Percentiles rank a stretch among this genome's conserved stretches.
Conservation (phyloP, 2,113 vertebrate genomes). For the Petromus typicus region DNA sequence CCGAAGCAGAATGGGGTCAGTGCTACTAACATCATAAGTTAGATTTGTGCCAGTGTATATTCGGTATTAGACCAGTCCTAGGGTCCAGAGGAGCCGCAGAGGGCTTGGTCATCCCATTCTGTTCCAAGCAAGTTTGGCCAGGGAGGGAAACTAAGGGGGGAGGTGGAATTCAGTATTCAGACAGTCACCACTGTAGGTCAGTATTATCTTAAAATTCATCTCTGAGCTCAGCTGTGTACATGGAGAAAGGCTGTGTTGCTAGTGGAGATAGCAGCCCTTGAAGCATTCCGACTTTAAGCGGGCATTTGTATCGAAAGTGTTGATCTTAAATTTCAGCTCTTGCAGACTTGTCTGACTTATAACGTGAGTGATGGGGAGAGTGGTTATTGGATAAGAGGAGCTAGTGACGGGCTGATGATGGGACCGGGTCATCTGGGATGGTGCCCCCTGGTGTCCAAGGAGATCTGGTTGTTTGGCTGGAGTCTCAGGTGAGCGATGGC, state of each 20-base stretch:
- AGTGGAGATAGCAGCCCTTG: neutral
- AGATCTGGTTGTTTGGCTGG: neutral
- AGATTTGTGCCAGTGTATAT: neutral
- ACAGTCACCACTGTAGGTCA: neutral
- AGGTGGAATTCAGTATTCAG: neutral
- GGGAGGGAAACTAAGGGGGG: neutral
- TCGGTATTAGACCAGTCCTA: neutral
- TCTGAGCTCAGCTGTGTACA: neutral
- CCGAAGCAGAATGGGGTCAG: neutral
- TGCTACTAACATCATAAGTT: neutral
- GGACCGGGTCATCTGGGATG: neutral
- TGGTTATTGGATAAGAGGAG: neutral
- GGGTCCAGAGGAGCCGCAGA: neutral
- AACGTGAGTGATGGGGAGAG: neutral
- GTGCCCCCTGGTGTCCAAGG: accelerated
- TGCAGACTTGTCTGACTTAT: neutral
- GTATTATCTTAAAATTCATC: neutral
- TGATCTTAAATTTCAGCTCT: neutral
- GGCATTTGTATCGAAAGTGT: neutral
- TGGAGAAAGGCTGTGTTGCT: neutral
- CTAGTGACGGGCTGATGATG: neutral
- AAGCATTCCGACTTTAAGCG: neutral
- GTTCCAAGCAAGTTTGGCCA: conserved; percentile 14
- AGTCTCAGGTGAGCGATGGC: neutral
- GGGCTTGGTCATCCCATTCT: neutral